Percentiles rank a stretch among this genome's conserved stretches.
Conservation (phyloP, 2,888 invertebrate species). For the Rotaria magnacalcarata region DNA sequence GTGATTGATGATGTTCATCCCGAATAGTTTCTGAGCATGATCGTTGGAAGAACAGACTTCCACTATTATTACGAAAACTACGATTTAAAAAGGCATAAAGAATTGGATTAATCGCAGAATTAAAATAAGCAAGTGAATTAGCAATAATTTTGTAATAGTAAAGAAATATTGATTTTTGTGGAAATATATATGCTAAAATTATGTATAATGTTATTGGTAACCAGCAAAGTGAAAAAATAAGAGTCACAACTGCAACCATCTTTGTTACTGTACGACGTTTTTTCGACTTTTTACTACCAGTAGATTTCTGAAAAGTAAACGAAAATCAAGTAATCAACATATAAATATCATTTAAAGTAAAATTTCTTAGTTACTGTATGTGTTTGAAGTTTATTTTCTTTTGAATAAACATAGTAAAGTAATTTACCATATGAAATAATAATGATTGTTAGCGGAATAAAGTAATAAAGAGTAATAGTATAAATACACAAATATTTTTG, state of each 20-base stretch:
- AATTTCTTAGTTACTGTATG: not conserved
- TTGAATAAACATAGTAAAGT: constrained; percentile 39
- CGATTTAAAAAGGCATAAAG: constrained; percentile 45
- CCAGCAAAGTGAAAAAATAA: constrained; percentile 45
- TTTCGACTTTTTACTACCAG: not conserved
- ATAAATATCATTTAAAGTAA: too few relatives aligned
- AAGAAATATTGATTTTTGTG: not conserved
- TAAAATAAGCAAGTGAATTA: constrained; percentile 43
- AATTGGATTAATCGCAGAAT: constrained; percentile 41
- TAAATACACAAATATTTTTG: not conserved
- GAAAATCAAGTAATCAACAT: too few relatives aligned
- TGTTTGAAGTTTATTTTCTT: constrained; percentile 7
- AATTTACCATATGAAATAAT: constrained; percentile 37
- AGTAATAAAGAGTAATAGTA: constrained; percentile 31
- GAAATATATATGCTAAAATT: not conserved
- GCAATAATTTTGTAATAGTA: constrained; percentile 44
- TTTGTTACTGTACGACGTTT: constrained; percentile 38
- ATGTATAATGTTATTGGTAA: constrained; percentile 44
- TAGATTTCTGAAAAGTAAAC: not conserved
- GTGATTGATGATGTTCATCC: not conserved
- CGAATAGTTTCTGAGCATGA: not conserved
- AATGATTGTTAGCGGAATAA: constrained; percentile 43
- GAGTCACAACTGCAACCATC: constrained; percentile 42
- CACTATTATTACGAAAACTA: constrained; percentile 39
- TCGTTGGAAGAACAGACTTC: not conserved